Evolutionary conservation across 2,888 invertebrate genomes (phyloP).

Genomic region (Calliphora vomitoria): DNA sequence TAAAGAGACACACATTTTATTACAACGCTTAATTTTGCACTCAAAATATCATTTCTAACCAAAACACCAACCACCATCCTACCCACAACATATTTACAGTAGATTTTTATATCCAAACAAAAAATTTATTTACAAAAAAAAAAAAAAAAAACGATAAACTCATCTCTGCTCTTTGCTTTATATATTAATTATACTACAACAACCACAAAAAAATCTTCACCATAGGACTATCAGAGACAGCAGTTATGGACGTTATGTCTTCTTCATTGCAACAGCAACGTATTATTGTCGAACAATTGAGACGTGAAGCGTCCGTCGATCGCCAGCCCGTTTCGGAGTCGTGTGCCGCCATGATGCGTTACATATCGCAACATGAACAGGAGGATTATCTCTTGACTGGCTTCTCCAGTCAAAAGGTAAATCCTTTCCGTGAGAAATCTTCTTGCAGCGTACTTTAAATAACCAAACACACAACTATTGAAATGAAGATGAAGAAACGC

Average conservation of each 20-base stretch:
- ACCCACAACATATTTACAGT: constrained; percentile 21
- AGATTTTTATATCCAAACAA: background rate
- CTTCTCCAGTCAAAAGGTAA: constrained; percentile 97
- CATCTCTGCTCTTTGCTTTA: constrained; percentile 42
- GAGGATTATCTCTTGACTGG: constrained; percentile 97
- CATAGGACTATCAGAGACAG: constrained; percentile 95
- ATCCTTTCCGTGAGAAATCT: constrained; percentile 98
- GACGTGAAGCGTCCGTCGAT: constrained; percentile 95
- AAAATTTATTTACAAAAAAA: background rate
- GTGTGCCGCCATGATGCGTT: constrained; percentile 97
- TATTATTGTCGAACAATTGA: constrained; percentile 95
- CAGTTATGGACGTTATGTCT: constrained; percentile 97
- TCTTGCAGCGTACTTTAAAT: constrained; percentile 93
- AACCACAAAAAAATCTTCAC: constrained; percentile 81
- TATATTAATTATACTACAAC: constrained; percentile 45
- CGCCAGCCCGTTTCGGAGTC: constrained; percentile 95
- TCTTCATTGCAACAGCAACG: constrained; percentile 96
- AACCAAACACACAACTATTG: constrained; percentile 2
- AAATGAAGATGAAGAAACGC: no score
- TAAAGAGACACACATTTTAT: constrained; percentile 9
- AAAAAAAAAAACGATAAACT: constrained; percentile 25
- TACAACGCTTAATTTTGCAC: constrained; percentile 61
- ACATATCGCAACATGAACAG: constrained; percentile 95
- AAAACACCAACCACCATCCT: constrained; percentile 27
- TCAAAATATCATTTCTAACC: constrained; percentile 58